A percentile compares a stretch with the other conserved stretches of the same genome.
phyloP scores from a whole-genome alignment of 2,888 invertebrate species.

The Tenthredo livida region DNA sequence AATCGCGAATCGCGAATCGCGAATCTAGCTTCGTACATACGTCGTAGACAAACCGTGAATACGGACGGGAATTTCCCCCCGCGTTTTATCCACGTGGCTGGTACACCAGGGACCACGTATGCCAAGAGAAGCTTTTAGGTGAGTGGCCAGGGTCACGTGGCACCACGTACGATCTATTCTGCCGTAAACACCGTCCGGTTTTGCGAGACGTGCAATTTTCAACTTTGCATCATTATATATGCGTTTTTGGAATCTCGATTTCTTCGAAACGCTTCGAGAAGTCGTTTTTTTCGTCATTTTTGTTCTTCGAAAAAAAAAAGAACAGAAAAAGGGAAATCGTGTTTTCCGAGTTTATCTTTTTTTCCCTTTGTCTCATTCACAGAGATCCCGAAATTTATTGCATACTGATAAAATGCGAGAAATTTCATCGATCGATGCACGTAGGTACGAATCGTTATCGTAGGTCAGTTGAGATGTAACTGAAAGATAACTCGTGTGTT shows the following conservation, averaged over 20 bases:
- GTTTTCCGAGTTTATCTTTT: background rate
- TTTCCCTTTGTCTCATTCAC: too few relatives aligned
- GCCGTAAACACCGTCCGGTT: background rate
- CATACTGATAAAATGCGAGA: background rate
- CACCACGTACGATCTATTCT: background rate
- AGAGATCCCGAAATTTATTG: background rate
- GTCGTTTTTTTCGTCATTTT: background rate
- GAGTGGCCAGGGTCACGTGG: background rate
- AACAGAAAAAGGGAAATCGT: background rate
- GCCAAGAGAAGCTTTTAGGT: conserved; percentile 22
- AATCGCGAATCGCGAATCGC: background rate
- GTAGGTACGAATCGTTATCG: conserved; percentile 10
- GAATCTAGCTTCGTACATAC: background rate
- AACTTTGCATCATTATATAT: background rate
- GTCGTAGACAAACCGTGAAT: conserved; percentile 17
- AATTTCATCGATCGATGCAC: background rate
- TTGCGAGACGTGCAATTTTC: background rate
- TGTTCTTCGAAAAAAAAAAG: background rate
- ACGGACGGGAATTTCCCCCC: background rate
- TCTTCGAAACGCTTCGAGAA: background rate
- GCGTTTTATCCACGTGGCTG: conserved; percentile 26
- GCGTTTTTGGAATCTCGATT: background rate
- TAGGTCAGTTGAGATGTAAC: conserved; percentile 17
- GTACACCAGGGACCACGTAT: background rate
- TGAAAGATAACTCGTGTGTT: background rate